Evolutionary conservation across 2,797 vertebrate species (phyloP), one percentile per base, ranked within the genome.

Genomic region (Halcyon badia): DNA sequence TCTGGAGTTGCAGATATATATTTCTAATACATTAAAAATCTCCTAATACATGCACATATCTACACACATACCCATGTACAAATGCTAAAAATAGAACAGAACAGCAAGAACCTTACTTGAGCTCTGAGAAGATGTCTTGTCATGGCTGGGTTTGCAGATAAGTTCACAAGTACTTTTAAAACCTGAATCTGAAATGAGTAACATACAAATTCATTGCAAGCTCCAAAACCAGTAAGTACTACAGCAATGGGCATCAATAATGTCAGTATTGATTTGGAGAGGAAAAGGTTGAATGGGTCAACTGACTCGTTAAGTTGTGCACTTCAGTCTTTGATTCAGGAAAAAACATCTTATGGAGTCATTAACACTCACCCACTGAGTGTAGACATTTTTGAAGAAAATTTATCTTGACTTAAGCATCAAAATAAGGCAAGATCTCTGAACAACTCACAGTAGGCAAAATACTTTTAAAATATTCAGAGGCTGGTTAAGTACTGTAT

Each of bases 81-180:
- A 56, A 42, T 70, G n/a, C 30, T 70, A 60, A 89, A 89, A 82
- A 58, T 41, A 52, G 11, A 73, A 62, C 19, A 18, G 71, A 68
- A 88, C 3, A 46, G 46, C 54, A 91, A 81, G 68, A 84, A 93
- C 31, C 86, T 95, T 98, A 99, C 99, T 97, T 99, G 98, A 95
- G 98, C 98, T 98, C 98, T 97, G 86, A 99, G 99, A 71, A 99
- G 99, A 96, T 98, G 98, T 94, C 98, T 98, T 96, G 99, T 98
- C 98, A 99, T 98, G 94, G 98, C 98, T 96, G 99, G 98, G 94
- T 99, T 99, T 94, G 99, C 99, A 78, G 99, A 99, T 96, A 99
- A 98, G 97, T 99, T 99, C 96, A 99, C 98, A 65, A 99, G 99
- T 62, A 99, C 98, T 97, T 99, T 99, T 86, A 99, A 97, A 94